These are phyloP conservation scores for Acanthopagrus latus DNA, from an alignment of 2,797 vertebrate species.

Conservation along the genomic window DNA sequence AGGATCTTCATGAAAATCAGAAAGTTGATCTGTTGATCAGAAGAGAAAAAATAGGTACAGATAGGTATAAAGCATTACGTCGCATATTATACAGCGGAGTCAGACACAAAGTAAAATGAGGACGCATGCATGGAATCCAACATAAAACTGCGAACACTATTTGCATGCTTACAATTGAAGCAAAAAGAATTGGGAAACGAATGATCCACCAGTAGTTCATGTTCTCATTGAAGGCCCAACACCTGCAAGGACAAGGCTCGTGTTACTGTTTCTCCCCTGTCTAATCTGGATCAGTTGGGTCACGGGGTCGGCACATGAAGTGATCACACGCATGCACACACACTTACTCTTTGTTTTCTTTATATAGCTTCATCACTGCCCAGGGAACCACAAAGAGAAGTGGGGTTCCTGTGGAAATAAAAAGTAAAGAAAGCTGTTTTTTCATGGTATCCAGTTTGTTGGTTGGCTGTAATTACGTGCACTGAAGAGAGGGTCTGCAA, in stretches of 20 bases:
- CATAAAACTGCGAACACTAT: not conserved
- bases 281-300: not conserved
- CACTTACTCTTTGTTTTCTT: conserved; percentile 89
- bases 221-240: conserved; percentile 90
- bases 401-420: conserved; percentile 84
- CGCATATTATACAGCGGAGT: not conserved
- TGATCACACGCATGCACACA: not conserved
- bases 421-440: conserved; percentile 22
- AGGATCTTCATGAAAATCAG: conserved; percentile 90
- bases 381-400: conserved; percentile 89
- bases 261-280: not conserved
- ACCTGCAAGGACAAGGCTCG: conserved; percentile 74
- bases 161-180: conserved; percentile 82
- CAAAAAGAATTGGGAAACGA: conserved; percentile 88
- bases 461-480: accelerated
- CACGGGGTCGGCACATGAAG: not conserved
- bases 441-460: conserved; percentile 1
- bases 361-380: conserved; percentile 85
- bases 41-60: not conserved
- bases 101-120: not conserved
- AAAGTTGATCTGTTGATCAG: conserved; percentile 87
- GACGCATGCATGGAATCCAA: not conserved
- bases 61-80: not conserved
- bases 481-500: not conserved
- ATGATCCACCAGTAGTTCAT: conserved; percentile 94